Evolutionary conservation across 2,113 vertebrate species (phyloP).

Genomic region (Megaleporinus macrocephalus): DNA sequence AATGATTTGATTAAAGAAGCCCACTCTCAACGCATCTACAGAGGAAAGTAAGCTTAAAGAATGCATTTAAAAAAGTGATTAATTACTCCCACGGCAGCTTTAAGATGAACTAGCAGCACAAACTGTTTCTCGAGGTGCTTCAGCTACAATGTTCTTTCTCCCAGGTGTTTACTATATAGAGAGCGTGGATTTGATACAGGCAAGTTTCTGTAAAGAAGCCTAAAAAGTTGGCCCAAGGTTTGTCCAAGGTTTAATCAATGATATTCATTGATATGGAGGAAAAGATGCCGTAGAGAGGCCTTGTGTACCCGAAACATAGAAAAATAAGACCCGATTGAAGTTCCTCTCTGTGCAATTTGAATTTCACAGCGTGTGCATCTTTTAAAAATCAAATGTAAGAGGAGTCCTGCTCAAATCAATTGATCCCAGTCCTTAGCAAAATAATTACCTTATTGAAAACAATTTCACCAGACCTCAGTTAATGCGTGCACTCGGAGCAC

Average conservation of each 20-base stretch:
- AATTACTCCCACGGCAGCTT: no score
- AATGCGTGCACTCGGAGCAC: background rate
- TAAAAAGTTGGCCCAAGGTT: background rate
- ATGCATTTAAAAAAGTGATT: no score
- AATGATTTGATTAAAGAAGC: no score
- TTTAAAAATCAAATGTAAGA: background rate
- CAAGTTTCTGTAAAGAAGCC: background rate
- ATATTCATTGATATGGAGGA: background rate
- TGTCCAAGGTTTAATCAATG: background rate
- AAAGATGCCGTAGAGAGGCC: background rate
- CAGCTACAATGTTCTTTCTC: no score
- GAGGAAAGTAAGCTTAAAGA: no score
- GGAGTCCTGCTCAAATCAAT: background rate
- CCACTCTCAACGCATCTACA: no score
- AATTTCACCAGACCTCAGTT: slow-evolving; percentile 20
- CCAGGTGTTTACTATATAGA: no score
- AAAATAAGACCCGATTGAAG: background rate
- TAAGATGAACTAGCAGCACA: no score
- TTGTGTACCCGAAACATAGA: background rate
- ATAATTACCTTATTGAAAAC: slow-evolving; percentile 19
- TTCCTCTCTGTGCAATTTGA: background rate
- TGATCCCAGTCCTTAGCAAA: background rate
- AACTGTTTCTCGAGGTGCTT: background rate
- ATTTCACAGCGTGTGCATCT: background rate
- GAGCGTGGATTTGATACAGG: background rate